These are phyloP conservation scores for Ischnura elegans DNA, from an alignment of 2,888 invertebrate species.

Conservation along the genomic window DNA sequence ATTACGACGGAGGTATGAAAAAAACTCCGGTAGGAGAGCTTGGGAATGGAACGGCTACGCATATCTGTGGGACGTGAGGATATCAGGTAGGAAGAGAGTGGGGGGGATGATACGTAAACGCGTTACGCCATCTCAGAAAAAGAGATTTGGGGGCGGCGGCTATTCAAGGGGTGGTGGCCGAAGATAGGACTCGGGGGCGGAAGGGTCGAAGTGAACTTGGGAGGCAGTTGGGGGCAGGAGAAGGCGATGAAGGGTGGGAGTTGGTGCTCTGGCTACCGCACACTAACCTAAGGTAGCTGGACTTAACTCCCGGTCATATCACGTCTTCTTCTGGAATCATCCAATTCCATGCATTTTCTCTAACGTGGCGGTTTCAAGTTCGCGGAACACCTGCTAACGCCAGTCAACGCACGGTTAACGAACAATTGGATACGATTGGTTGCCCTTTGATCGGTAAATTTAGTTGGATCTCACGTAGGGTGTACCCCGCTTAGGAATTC, in stretches of 20 bases:
- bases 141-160: neutral
- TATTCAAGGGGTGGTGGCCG: neutral
- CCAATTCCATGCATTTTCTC: neutral
- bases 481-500: too few species aligned
- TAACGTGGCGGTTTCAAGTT: neutral
- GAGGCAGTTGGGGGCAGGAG: neutral
- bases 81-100: neutral
- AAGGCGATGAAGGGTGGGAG: neutral
- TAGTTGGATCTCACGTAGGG: too few species aligned
- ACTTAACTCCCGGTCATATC: neutral
- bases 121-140: neutral
- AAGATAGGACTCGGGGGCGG: neutral
- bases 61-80: conserved; percentile 34
- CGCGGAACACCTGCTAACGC: neutral
- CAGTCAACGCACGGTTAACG: neutral
- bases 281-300: too few species aligned
- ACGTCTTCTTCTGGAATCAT: neutral
- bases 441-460: neutral
- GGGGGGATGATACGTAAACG: neutral
- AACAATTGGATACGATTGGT: neutral
- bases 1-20: neutral
- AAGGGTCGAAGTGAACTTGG: neutral
- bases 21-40: neutral
- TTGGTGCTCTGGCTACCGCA: neutral
- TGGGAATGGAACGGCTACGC: neutral